Conservation (phyloP, 2,797 vertebrate species). For the Lagothrix lagotricha region DNA sequence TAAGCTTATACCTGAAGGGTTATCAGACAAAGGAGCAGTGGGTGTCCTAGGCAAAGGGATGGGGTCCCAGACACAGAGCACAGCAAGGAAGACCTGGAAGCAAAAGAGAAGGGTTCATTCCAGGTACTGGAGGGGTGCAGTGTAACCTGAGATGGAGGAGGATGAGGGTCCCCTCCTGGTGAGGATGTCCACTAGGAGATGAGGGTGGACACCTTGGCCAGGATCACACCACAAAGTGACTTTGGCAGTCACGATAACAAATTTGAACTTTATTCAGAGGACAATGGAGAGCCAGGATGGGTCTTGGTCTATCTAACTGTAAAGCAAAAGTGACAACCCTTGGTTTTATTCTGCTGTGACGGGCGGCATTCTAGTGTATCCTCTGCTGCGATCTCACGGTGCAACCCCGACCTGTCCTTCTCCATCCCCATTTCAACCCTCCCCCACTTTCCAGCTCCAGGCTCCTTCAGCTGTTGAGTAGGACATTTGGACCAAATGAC, state of each 20-base stretch:
- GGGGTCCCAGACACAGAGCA: not conserved
- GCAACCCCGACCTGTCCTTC: not conserved
- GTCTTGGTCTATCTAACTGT: not conserved
- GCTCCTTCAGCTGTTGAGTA: not conserved
- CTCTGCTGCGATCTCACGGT: not conserved
- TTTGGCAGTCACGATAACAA: not conserved
- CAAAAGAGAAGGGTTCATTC: not conserved
- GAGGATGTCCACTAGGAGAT: not conserved
- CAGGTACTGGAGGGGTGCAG: not conserved
- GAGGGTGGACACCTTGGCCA: not conserved
- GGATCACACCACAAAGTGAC: not conserved
- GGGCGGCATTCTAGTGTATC: not conserved
- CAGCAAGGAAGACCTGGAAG: not conserved
- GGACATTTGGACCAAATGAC: not conserved
- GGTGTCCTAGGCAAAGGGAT: not conserved
- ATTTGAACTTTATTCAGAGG: not conserved
- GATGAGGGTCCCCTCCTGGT: not conserved
- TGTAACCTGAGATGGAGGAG: not conserved
- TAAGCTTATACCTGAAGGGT: not conserved
- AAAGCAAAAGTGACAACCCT: not conserved
- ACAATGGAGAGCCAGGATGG: not conserved
- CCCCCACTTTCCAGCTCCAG: no score
- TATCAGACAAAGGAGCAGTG: not conserved
- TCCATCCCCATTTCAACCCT: fast-evolving
- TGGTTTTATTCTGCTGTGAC: not conserved